A percentile compares a stretch with the other conserved stretches of the same genome.
Evolutionary conservation across 2,888 invertebrate species (phyloP).

Genomic region (Osedax frankpressi): DNA sequence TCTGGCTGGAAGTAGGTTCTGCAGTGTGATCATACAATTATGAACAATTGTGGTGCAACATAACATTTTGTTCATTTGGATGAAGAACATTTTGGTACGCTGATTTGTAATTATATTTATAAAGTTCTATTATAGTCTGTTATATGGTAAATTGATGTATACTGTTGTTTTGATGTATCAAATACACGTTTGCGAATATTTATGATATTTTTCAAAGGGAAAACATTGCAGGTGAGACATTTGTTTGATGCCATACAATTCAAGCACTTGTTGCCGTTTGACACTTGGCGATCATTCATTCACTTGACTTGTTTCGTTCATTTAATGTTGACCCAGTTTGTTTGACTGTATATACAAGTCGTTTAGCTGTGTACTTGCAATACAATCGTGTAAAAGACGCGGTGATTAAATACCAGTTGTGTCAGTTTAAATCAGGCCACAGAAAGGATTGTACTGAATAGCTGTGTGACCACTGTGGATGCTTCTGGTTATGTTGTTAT

Average conservation of each 20-base stretch:
- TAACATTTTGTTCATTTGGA: not conserved
- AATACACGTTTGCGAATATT: not conserved
- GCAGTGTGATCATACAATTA: not conserved
- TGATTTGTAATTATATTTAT: not conserved
- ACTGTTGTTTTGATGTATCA: not conserved
- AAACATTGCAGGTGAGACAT: not conserved
- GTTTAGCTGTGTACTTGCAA: not conserved
- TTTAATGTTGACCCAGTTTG: slow-evolving; percentile 6
- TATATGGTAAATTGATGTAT: not conserved
- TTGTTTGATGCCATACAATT: not conserved
- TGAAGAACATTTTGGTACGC: not conserved
- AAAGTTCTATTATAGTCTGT: not conserved
- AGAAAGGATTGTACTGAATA: not conserved
- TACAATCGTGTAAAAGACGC: not conserved
- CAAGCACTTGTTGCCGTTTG: not conserved
- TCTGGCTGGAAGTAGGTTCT: not conserved
- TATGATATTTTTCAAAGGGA: not conserved
- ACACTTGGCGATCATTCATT: not conserved
- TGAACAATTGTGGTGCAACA: not conserved
- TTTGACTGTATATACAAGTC: not conserved
- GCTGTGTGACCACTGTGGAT: not conserved
- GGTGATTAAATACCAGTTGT: not conserved
- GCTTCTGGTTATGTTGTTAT: slow-evolving; percentile 6
- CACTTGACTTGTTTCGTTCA: not conserved
- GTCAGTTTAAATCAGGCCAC: not conserved